Conservation (phyloP, 30 jellyfish, hydroid and myxozoan genomes). For the Cassiopea xamachana region DNA sequence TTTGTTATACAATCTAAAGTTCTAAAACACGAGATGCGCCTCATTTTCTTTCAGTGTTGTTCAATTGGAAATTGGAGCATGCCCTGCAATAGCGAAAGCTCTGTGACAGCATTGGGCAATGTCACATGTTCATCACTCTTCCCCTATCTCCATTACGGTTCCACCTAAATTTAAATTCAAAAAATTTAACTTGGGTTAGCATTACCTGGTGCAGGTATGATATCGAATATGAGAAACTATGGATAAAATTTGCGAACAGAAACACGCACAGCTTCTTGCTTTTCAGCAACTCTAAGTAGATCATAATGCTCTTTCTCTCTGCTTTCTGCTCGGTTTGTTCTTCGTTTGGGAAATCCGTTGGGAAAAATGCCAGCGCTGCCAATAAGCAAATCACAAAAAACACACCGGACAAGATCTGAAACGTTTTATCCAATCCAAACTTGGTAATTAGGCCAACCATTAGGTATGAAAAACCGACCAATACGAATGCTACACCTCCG, state of each 20-base stretch:
- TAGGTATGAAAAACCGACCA: conserved; percentile 14
- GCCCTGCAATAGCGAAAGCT: too few species aligned
- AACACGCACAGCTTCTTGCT: conserved; percentile 14
- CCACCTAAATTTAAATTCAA: too few species aligned
- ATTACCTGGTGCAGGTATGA: conserved; percentile 67
- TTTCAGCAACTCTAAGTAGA: conserved; percentile 15
- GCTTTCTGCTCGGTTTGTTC: neutral
- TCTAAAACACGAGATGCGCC: too few species aligned
- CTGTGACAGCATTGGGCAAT: too few species aligned
- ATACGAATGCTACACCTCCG: conserved; percentile 33
- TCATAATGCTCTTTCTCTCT: neutral
- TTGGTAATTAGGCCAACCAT: conserved; percentile 12
- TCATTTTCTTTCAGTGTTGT: too few species aligned
- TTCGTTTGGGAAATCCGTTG: conserved; percentile 10
- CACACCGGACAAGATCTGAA: conserved; percentile 26
- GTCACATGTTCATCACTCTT: too few species aligned
- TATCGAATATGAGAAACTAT: conserved; percentile 23
- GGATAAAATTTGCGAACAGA: neutral
- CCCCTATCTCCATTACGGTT: too few species aligned
- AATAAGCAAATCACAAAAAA: conserved; percentile 28
- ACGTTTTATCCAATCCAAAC: conserved; percentile 22
- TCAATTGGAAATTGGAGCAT: too few species aligned
- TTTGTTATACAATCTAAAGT: too few species aligned
- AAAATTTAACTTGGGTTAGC: neutral
- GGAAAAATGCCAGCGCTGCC: conserved; percentile 33